A percentile compares a stretch with the other conserved stretches of the same genome.
These are phyloP conservation scores for Drosophila pullipes DNA, from an alignment of 2,888 invertebrate genomes.

Conservation along the genomic window DNA sequence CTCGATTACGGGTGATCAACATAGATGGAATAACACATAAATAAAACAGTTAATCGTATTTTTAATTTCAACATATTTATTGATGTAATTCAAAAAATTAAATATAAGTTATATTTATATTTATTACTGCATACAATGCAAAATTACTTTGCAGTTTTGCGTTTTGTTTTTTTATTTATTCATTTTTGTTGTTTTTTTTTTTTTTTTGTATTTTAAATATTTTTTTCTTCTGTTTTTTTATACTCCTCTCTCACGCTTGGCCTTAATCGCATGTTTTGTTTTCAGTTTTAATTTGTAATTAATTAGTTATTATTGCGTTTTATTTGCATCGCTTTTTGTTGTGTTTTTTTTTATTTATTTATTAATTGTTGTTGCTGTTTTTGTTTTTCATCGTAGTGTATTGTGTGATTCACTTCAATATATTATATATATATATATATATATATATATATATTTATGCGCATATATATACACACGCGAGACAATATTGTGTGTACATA, in stretches of 20 bases:
- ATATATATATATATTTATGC: slow-evolving; percentile 18
- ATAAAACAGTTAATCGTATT: slow-evolving; percentile 11
- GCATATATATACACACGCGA: slow-evolving; percentile 35
- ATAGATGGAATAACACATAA: too few relatives aligned
- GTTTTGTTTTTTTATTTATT: slow-evolving; percentile 37
- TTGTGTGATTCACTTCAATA: slow-evolving; percentile 16
- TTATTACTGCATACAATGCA: slow-evolving; percentile 81
- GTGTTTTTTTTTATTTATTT: slow-evolving; percentile 21
- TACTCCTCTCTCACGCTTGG: slow-evolving; percentile 44
- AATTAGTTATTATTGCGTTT: slow-evolving; percentile 46
- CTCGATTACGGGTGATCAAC: too few relatives aligned
- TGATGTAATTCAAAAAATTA: slow-evolving; percentile 83
- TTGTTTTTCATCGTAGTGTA: slow-evolving; percentile 1
- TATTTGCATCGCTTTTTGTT: slow-evolving; percentile 37
- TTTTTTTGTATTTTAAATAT: slow-evolving; percentile 19
- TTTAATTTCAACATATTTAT: slow-evolving; percentile 83
- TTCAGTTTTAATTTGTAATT: slow-evolving; percentile 17
- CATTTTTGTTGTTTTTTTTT: slow-evolving; percentile 15
- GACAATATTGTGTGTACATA: slow-evolving; percentile 25
- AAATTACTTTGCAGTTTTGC: slow-evolving; percentile 82
- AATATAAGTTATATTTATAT: slow-evolving; percentile 78
- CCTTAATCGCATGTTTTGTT: slow-evolving; percentile 36
- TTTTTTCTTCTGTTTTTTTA: slow-evolving; percentile 25
- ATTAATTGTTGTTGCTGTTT: slow-evolving; percentile 17
- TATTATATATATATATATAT: slow-evolving; percentile 30